These are phyloP conservation scores for Hippopotamyrus pictus DNA, from an alignment of 2,797 vertebrate genomes.

Conservation along the genomic window DNA sequence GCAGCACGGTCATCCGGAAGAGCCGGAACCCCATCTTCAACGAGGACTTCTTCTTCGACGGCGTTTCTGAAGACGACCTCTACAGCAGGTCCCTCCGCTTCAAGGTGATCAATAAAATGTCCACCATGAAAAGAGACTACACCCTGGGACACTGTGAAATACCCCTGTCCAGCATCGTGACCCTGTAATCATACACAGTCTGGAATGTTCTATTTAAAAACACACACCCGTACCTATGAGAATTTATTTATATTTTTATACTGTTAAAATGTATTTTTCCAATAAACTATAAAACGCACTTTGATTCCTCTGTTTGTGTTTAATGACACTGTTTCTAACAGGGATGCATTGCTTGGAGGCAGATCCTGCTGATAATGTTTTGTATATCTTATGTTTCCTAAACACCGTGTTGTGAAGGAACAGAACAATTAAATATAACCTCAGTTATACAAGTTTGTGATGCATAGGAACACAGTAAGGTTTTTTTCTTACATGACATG, in stretches of 20 bases:
- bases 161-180: constrained; percentile 59
- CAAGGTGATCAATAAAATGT: constrained; percentile 78
- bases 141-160: constrained; percentile 63
- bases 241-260: constrained; percentile 9
- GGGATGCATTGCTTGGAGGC: neutral
- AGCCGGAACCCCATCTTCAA: constrained; percentile 83
- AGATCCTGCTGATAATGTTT: neutral
- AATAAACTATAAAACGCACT: neutral
- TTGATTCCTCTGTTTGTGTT: neutral
- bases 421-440: neutral
- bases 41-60: constrained; percentile 86
- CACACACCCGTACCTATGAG: neutral
- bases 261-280: neutral
- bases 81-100: constrained; percentile 65
- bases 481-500: neutral
- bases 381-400: neutral
- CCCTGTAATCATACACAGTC: neutral
- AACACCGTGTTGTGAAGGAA: neutral
- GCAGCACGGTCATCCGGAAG: constrained; percentile 75
- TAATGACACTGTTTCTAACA: neutral
- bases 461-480: neutral
- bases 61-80: constrained; percentile 69
- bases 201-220: neutral
- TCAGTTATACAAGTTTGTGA: neutral
- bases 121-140: constrained; percentile 74